Evolutionary conservation across 2,888 invertebrate genomes (phyloP), one percentile per base, ranked within the genome.

Genomic region (Tipula vernalis): DNA sequence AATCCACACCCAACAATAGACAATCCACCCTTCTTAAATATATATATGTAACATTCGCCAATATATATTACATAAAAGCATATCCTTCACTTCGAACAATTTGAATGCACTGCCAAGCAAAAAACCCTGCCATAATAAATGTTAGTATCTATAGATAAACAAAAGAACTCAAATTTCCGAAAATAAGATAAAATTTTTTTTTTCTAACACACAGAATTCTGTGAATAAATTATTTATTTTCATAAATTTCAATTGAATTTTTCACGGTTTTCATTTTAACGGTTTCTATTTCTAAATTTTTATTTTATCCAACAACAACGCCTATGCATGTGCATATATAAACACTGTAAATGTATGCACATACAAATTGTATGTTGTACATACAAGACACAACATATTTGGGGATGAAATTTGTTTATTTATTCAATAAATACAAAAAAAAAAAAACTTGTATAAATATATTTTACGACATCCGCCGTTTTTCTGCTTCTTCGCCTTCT

Each of bases 341-440:
- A 71, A 71, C 71, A 71, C 13, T 28, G 71, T 8, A 15, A 5
- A 71, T 71, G 71, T 28, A 71, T 71, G 71, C 71, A 71, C 15
- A 57, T 57, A 57, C 8, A 6, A 44, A 3, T 10, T 44, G 10
- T 10, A 12, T 42, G 10, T 8, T 42, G 10, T 44, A 12, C 2
- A 5, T 57, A n/a, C 51, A 6, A 15, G 44, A 3, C 44, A 39
- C 44, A 71, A 10, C 71, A 71, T 71, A 71, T 71, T 71, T 71
- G 71, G 71, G 71, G 71, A 71, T 71, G 71, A 71, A 71, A 71
- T 71, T 71, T 71, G 71, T 71, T 71, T 71, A 71, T 71, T 71
- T 71, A 71, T 71, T 71, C 71, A 71, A 71, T 71, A 71, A 71
- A 71, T 71, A 71, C 71, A 71, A 71, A 71, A 71, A 71, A 57